Conservation (phyloP, 2,888 invertebrate genomes). For the Himalopsyche tibetana region DNA sequence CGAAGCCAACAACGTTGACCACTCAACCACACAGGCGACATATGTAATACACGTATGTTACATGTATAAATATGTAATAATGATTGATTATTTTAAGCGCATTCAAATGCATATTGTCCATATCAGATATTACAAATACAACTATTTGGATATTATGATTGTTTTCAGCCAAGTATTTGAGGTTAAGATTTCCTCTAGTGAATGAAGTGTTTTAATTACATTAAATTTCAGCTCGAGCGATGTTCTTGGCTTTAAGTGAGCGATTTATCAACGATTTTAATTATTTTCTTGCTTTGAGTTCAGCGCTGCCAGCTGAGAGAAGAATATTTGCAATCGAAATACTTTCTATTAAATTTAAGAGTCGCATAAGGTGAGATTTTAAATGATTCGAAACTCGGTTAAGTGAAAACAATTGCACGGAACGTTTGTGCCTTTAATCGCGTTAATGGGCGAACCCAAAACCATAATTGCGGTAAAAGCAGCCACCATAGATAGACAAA, state of each 20-base stretch:
- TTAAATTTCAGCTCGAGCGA: too few species aligned
- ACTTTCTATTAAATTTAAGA: slow-evolving; percentile 3
- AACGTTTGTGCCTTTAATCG: slow-evolving; percentile 61
- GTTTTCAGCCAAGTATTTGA: too few species aligned
- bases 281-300: background rate
- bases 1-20: too few species aligned
- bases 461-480: slow-evolving; percentile 62
- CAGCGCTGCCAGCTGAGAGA: background rate
- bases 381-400: slow-evolving; percentile 47
- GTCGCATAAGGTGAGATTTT: slow-evolving; percentile 42
- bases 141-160: too few species aligned
- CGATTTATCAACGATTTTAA: slow-evolving; percentile 8
- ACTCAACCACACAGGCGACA: too few species aligned
- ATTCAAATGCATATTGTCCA: too few species aligned
- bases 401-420: slow-evolving; percentile 59
- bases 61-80: too few species aligned
- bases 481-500: slow-evolving; percentile 21
- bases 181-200: too few species aligned
- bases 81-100: too few species aligned
- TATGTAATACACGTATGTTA: too few species aligned
- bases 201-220: too few species aligned
- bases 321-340: background rate
- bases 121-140: too few species aligned
- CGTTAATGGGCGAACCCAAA: slow-evolving; percentile 61
- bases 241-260: background rate